Conservation (phyloP, 2,797 vertebrate genomes). For the Coilia nasus region DNA sequence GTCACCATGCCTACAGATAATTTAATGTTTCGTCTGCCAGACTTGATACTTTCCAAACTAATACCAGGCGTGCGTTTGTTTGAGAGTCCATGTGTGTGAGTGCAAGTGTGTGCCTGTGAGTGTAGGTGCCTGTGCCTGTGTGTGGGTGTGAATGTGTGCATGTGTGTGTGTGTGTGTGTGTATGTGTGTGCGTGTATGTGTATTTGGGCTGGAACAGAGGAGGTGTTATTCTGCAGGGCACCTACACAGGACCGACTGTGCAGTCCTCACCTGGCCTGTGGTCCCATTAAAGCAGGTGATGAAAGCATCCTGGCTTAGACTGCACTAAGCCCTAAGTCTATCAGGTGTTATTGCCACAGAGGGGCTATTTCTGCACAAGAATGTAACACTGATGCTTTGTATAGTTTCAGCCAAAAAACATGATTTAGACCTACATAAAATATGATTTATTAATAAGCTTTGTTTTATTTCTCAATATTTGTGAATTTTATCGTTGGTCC, state of each 20-base stretch:
- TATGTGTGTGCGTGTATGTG: neutral
- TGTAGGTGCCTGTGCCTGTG: neutral
- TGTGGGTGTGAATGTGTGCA: neutral
- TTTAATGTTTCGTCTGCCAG: constrained; percentile 67
- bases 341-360: neutral
- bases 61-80: constrained; percentile 39
- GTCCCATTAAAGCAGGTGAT: constrained; percentile 49
- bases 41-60: constrained; percentile 46
- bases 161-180: neutral
- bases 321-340: constrained; percentile 18
- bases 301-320: constrained; percentile 42
- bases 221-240: constrained; percentile 49
- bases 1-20: constrained; percentile 62
- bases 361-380: constrained; percentile 29
- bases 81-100: neutral
- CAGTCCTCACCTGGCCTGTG: neutral
- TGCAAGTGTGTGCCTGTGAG: neutral
- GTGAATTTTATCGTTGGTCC: too few species aligned
- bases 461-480: too few species aligned
- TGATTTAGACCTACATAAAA: too few species aligned
- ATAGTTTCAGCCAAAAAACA: neutral
- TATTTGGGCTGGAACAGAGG: constrained; percentile 44
- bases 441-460: too few species aligned
- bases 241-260: neutral
- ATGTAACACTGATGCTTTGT: constrained; percentile 43